Conservation (phyloP, 2,888 invertebrate species). For the Tenthredo mesomela region DNA sequence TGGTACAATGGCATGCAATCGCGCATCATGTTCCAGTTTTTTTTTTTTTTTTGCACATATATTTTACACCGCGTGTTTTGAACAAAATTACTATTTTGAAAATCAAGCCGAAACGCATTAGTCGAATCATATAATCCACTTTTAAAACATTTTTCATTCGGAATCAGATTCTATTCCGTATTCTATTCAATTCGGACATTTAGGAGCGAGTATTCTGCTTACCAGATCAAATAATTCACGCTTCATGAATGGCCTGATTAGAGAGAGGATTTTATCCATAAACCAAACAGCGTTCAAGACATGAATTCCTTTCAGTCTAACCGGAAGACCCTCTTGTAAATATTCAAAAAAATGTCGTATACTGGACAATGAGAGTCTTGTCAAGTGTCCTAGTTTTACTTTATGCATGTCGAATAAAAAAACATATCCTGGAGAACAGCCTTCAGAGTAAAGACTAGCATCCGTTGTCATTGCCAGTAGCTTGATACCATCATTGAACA, state of each 20-base stretch:
- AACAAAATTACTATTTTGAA: not conserved
- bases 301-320: constrained; percentile 84
- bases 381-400: constrained; percentile 82
- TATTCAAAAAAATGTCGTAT: constrained; percentile 84
- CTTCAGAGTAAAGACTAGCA: constrained; percentile 80
- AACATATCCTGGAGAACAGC: constrained; percentile 83
- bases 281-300: constrained; percentile 82
- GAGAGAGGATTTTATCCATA: constrained; percentile 77
- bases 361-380: constrained; percentile 81
- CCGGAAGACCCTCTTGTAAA: constrained; percentile 85
- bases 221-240: constrained; percentile 77
- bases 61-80: not conserved
- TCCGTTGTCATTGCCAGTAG: constrained; percentile 82
- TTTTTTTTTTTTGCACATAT: not conserved
- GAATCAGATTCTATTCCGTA: not conserved
- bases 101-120: not conserved
- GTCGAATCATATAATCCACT: not conserved
- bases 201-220: constrained; percentile 54
- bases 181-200: not conserved
- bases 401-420: constrained; percentile 86
- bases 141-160: not conserved
- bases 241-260: constrained; percentile 79
- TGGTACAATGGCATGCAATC: constrained; percentile 4
- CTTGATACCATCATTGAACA: constrained; percentile 82
- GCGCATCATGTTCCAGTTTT: not conserved